Percentiles rank a stretch among this genome's conserved stretches.
Evolutionary conservation across 2,888 invertebrate genomes (phyloP).

Genomic region (Thecophora atra): DNA sequence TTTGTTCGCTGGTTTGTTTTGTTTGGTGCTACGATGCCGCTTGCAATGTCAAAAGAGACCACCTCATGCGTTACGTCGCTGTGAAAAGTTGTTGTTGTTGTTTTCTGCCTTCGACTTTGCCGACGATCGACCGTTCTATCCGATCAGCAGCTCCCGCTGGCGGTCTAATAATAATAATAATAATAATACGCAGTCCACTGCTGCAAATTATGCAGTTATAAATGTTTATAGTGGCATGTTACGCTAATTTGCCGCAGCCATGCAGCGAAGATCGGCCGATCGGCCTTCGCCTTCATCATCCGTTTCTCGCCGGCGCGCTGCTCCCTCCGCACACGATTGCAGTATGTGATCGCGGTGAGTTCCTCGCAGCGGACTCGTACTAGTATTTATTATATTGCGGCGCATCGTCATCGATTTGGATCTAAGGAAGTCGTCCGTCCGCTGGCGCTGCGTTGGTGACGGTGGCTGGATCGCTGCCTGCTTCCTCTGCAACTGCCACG

Average conservation of each 20-base stretch:
- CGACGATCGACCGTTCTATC: neutral
- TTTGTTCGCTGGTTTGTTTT: neutral
- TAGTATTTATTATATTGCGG: slow-evolving; percentile 26
- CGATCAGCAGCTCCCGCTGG: neutral
- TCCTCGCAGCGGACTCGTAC: neutral
- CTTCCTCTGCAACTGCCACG: neutral
- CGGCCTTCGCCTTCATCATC: neutral
- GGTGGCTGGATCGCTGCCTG: neutral
- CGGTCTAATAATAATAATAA: slow-evolving; percentile 24
- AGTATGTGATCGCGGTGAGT: no score
- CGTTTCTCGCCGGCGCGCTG: no score
- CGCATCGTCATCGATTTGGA: slow-evolving; percentile 25
- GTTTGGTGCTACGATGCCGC: neutral
- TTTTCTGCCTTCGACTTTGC: neutral
- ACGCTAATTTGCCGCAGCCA: slow-evolving; percentile 32
- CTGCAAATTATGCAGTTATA: slow-evolving; percentile 37
- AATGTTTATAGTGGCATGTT: slow-evolving; percentile 37
- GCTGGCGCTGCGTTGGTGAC: neutral
- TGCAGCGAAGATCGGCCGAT: slow-evolving; percentile 1
- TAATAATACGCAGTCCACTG: slow-evolving; percentile 22
- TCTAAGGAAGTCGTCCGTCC: slow-evolving; percentile 8
- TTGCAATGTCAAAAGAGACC: slow-evolving; percentile 24
- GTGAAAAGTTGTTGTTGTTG: neutral
- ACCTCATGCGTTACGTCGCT: slow-evolving; percentile 30
- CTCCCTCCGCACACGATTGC: no score